Base-by-base conservation (phyloP, 2,888 invertebrate species). In the Colostygia pectinataria region DNA sequence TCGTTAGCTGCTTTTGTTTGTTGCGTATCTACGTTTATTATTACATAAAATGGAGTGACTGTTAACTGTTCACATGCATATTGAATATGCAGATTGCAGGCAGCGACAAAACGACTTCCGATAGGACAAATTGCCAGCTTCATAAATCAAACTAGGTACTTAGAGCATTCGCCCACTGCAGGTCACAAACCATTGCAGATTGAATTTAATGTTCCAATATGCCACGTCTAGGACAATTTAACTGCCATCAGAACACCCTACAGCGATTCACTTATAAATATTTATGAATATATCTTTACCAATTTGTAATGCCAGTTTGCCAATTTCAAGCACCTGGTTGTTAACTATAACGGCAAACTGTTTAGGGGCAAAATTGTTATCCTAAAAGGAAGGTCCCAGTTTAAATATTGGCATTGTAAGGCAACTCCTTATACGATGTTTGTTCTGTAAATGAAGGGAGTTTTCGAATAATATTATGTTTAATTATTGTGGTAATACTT, bases 211-310 rank as follows among this genome's bases (percentile, higher is more conserved):
- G 71, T 69, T 44, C 62, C 68, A 73, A 78, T 80, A 80, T 76
- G 71, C 67, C 65, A 59, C 66, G 70, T 73, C 77, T 74, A 69
- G 71, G 65, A 81, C 81, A 80, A 78, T 86, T 81, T 81, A 78
- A 73, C 73, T 65, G 68, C 71, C 79, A 79, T 81, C 80, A 83
- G 71, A 68, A 66, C 63, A 72, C 70, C 82, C 77, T 66, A 63
- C 64, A 69, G 82, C 79, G 66, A 74, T 73, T 71, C 74, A 65
- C 72, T 72, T 75, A 77, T 78, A 79, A 79, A 83, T 81, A 78
- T 82, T 82, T 83, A 82, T 84, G 80, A 76, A 79, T 77, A 71
- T 74, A n/a, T n/a, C n/a, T n/a, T n/a, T n/a, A 72, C 74, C 74
- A 75, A 80, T 71, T 66, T 66, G 68, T 69, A 58, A 48, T 49